phyloP scores from a whole-genome alignment of 2,113 vertebrate genomes.

The Sturnus vulgaris region DNA sequence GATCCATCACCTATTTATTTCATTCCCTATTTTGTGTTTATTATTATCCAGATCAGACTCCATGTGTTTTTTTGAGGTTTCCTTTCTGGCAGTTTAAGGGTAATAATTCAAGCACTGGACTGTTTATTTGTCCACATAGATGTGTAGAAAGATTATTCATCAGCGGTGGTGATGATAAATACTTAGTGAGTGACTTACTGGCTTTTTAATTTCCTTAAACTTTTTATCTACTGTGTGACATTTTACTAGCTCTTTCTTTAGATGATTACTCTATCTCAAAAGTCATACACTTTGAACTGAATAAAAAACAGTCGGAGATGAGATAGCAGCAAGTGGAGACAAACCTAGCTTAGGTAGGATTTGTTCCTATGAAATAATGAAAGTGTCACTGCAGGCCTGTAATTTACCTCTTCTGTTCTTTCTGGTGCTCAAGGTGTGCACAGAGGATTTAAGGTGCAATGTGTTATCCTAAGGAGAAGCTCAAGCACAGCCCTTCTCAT shows the following conservation, averaged over 20 bases:
- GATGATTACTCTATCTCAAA: background rate
- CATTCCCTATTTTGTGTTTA: background rate
- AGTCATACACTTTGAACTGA: background rate
- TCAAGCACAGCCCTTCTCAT: background rate
- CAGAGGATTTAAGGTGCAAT: background rate
- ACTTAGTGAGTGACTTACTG: background rate
- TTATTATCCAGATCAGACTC: background rate
- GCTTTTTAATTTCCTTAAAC: background rate
- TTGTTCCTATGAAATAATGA: background rate
- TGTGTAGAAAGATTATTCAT: background rate
- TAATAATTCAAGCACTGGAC: background rate
- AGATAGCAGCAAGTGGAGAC: background rate
- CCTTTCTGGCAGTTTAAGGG: background rate
- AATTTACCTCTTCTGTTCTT: background rate
- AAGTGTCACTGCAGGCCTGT: background rate
- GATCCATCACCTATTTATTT: background rate
- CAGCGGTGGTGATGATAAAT: background rate
- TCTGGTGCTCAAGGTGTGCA: background rate
- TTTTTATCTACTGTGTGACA: background rate
- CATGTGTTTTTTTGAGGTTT: background rate
- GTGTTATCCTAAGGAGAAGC: background rate
- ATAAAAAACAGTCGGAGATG: background rate
- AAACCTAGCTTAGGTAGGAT: background rate
- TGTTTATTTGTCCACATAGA: background rate
- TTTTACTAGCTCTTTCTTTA: background rate